Percentiles rank a stretch among this genome's conserved stretches.
These are phyloP conservation scores for Pinna nobilis DNA, from an alignment of 1,140 invertebrate genomes.

Conservation along the genomic window DNA sequence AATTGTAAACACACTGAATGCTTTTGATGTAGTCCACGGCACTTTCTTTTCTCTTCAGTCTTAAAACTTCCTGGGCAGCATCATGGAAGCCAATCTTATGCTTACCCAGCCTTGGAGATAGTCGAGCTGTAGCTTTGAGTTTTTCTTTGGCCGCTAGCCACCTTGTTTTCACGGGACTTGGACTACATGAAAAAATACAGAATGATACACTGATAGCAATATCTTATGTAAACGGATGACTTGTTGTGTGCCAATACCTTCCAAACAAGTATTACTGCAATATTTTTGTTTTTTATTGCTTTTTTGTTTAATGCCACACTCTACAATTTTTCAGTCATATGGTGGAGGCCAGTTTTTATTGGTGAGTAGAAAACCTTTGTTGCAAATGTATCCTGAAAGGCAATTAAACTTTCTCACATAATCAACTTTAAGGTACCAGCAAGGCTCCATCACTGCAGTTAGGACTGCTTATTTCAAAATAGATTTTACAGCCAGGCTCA, in stretches of 20 bases:
- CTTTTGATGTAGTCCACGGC: conserved; percentile 36
- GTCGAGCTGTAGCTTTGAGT: conserved; percentile 5
- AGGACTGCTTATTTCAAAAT: too few relatives aligned
- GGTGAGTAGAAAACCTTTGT: too few relatives aligned
- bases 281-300: too few relatives aligned
- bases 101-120: background rate
- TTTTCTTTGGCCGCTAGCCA: conserved; percentile 38
- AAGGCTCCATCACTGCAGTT: too few relatives aligned
- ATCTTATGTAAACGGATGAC: background rate
- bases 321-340: too few relatives aligned
- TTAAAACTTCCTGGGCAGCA: conserved; percentile 36
- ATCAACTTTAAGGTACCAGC: too few relatives aligned
- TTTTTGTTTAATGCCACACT: too few relatives aligned
- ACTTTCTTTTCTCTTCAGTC: conserved; percentile 31
- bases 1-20: conserved; percentile 37
- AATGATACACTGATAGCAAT: background rate
- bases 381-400: too few relatives aligned
- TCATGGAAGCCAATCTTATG: conserved; percentile 23
- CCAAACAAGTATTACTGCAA: background rate
- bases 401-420: too few relatives aligned
- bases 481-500: too few relatives aligned
- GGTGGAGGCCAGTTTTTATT: too few relatives aligned
- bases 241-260: background rate
- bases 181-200: conserved; percentile 1
- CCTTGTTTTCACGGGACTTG: conserved; percentile 24